A percentile compares a stretch with the other conserved stretches of the same genome.
Evolutionary conservation across 2,797 vertebrate genomes (phyloP).

Genomic region (Petrocephalus sullivani): DNA sequence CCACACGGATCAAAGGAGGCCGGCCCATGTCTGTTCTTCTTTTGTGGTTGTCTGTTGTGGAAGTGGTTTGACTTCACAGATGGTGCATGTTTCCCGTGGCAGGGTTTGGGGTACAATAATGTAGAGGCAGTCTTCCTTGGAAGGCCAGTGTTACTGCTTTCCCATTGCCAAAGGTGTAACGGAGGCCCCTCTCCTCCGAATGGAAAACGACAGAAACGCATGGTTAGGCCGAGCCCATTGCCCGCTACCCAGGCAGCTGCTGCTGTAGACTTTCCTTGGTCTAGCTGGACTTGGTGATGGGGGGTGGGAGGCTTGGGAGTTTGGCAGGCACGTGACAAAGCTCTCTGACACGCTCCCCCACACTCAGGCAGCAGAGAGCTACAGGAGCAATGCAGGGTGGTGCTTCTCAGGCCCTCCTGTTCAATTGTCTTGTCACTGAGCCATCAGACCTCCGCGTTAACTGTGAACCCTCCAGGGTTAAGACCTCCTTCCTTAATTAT

Average conservation of each 20-base stretch:
- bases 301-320: not conserved
- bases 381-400: not conserved
- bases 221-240: not conserved
- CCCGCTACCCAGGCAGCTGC: not conserved
- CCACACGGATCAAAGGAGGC: constrained; percentile 18
- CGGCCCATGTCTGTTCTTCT: not conserved
- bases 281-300: not conserved
- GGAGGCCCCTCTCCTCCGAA: not conserved
- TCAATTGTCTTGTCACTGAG: not conserved
- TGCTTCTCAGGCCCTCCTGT: not conserved
- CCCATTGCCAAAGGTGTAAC: not conserved
- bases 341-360: not conserved
- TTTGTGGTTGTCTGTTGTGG: constrained; percentile 16
- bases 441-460: not conserved
- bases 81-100: not conserved
- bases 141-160: not conserved
- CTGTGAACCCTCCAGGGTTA: not conserved
- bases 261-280: not conserved
- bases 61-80: constrained; percentile 21
- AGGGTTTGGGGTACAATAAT: not conserved
- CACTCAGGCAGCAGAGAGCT: not conserved
- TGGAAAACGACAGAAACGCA: not conserved
- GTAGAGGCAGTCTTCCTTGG: not conserved
- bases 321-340: not conserved
- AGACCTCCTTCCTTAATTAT: not conserved